Evolutionary conservation across 2,888 invertebrate genomes (phyloP), one percentile per base, ranked within the genome.

Genomic region (Fragum fragum): DNA sequence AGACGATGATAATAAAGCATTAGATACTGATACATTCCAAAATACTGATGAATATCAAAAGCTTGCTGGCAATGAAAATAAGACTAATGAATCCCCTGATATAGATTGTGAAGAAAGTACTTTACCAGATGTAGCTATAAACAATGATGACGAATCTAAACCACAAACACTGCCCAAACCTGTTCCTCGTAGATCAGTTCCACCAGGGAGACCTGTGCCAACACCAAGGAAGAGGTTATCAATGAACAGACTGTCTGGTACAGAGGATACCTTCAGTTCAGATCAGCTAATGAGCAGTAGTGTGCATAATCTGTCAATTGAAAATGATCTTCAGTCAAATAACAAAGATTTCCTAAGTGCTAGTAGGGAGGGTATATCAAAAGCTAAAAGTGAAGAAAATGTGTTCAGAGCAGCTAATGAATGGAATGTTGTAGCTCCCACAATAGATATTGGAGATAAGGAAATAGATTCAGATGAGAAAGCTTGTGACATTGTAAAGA

Each of bases 221-320:
- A 80, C 76, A 6, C 87, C 89, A 28, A 76, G 86, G 32, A 85
- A 87, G 76, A 66, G 84, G 63, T 63, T 79, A 42, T 85, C 85
- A 5, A 55, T 84, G 55, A 79, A 81, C 52, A 79, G 80, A 53
- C 59, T 75, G 23, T 88, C 86, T 42, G 85, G 77, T 14, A 59
- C 79, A 11, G 85, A 85, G 28, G 76, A 82, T 18, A 70, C 73
- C 18, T 71, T 77, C 47, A 52, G 21, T 32, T 23, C 21, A 39
- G 57, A 59, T 52, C 61, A 69, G 26, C n/a, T 53, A 9, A 21
- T 74, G 52, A 61, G 61, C 2, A 61, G 74, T 11, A 79, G 79
- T 79, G 68, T 73, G 5, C 70, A 74, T 42, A 63, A 79, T 57
- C 61, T 79, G 32, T 61, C 74, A 39, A 23, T 39, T 11, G 69